Evolutionary conservation across 1,140 invertebrate species (phyloP).

Genomic region (Drosophila insularis): DNA sequence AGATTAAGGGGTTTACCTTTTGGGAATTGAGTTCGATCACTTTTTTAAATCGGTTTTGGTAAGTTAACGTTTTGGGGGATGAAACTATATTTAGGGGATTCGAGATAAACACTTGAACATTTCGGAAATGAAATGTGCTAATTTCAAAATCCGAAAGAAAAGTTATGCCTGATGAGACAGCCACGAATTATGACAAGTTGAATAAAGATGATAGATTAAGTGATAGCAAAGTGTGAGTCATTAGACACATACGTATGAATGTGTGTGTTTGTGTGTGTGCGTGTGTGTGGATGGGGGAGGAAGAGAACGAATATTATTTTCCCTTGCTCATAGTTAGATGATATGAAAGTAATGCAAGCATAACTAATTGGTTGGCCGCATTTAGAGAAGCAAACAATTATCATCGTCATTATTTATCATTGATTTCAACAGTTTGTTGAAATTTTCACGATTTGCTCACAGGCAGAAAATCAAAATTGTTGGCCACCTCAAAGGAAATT

Average conservation of each 20-base stretch:
- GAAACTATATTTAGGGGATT: too few species aligned
- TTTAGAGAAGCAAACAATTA: not conserved
- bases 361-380: not conserved
- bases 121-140: not conserved
- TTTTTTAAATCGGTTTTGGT: too few species aligned
- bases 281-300: too few species aligned
- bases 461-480: conserved; percentile 19
- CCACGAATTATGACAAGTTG: not conserved
- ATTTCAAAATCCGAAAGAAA: not conserved
- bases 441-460: conserved; percentile 34
- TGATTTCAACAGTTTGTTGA: conserved; percentile 25
- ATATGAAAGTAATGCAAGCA: not conserved
- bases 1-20: too few species aligned
- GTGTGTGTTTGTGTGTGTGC: too few species aligned
- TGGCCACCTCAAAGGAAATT: conserved; percentile 36
- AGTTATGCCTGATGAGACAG: not conserved
- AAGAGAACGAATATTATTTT: not conserved
- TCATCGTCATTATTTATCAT: conserved; percentile 13
- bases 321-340: not conserved
- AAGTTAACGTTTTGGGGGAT: too few species aligned
- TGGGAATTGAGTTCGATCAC: too few species aligned
- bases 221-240: conserved; percentile 15
- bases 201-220: not conserved
- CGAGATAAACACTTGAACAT: conserved; percentile 25
- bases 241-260: not conserved